Conservation (phyloP, 2,113 vertebrate species). For the Arizona elegans region DNA sequence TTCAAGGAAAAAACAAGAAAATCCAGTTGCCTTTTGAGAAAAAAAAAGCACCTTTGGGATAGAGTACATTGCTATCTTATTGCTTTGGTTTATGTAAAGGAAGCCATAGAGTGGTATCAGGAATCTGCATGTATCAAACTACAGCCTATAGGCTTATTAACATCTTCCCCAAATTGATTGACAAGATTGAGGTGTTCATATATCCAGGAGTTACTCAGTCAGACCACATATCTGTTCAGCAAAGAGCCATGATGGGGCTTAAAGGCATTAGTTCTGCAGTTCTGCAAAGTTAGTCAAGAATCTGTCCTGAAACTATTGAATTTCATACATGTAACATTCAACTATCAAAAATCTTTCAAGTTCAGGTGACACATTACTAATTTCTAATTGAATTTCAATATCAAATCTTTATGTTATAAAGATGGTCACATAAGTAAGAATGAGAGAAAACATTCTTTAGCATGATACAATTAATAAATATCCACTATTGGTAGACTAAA, state of each 20-base stretch:
- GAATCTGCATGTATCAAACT: not conserved
- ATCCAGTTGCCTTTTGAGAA: not conserved
- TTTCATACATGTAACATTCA: not conserved
- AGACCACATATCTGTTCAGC: not conserved
- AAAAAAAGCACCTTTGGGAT: not conserved
- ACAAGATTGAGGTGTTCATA: not conserved
- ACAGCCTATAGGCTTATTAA: not conserved
- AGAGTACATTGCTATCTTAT: not conserved
- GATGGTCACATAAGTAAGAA: not conserved
- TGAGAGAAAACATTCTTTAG: not conserved
- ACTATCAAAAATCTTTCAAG: not conserved
- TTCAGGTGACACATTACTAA: not conserved
- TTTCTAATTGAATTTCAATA: not conserved
- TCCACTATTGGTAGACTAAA: not conserved
- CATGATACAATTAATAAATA: not conserved
- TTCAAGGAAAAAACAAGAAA: not conserved
- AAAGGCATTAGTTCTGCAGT: not conserved
- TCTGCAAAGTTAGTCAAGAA: not conserved
- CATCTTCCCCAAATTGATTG: not conserved
- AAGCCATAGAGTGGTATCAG: not conserved
- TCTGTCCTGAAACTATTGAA: not conserved
- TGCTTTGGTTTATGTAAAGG: not conserved
- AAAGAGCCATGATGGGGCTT: not conserved
- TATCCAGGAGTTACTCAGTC: not conserved
- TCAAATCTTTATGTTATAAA: not conserved